Evolutionary conservation across 2,888 invertebrate species (phyloP).

Genomic region (Campoplex nolae): DNA sequence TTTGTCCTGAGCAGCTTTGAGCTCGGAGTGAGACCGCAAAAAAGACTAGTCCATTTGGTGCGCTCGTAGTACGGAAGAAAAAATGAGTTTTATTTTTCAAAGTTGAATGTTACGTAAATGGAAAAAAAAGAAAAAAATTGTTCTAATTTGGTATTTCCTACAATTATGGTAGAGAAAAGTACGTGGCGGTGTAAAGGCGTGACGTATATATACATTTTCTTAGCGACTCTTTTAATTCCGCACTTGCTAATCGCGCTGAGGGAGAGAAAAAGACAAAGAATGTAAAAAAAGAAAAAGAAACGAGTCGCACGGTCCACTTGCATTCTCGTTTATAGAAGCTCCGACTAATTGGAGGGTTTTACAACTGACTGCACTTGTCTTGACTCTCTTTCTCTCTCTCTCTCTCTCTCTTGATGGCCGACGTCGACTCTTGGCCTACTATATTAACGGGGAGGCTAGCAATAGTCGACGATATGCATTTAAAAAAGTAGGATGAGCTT

Average conservation of each 20-base stretch:
- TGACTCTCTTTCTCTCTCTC: slow-evolving; percentile 32
- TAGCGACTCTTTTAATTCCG: not conserved
- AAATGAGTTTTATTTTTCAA: not conserved
- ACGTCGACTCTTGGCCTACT: slow-evolving; percentile 64
- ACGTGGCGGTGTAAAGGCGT: not conserved
- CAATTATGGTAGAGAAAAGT: not conserved
- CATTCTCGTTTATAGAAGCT: slow-evolving; percentile 62
- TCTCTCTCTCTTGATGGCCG: slow-evolving; percentile 33
- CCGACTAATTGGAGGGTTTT: slow-evolving; percentile 66
- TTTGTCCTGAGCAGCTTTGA: not conserved
- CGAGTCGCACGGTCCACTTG: slow-evolving; percentile 43
- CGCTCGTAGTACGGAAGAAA: not conserved
- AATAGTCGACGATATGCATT: slow-evolving; percentile 7
- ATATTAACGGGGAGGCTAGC: slow-evolving; percentile 5
- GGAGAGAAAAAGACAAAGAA: not conserved
- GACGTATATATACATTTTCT: slow-evolving; percentile 1
- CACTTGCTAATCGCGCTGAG: slow-evolving; percentile 9
- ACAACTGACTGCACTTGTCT: slow-evolving; percentile 57
- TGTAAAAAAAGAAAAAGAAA: not conserved
- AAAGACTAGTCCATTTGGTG: not conserved
- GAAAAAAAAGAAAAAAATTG: not conserved
- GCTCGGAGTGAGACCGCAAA: not conserved
- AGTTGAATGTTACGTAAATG: slow-evolving; percentile 7
- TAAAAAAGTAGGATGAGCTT: not conserved
- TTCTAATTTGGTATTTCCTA: slow-evolving; percentile 10